Base-by-base conservation (phyloP, 2,888 invertebrate species). In the Phyllotreta striolata region DNA sequence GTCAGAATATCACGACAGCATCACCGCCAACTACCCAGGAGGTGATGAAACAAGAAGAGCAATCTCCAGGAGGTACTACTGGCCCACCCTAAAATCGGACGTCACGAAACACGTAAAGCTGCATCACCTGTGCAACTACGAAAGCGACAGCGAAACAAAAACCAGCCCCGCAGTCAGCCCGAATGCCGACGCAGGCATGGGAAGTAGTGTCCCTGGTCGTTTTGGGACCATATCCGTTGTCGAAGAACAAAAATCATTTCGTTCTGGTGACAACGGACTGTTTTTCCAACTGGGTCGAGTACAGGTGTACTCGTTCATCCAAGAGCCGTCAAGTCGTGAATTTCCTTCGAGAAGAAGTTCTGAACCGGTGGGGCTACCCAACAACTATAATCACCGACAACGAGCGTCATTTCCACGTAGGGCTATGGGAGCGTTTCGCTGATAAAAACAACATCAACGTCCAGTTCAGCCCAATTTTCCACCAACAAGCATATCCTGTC, bases 401-500 rank as follows among this genome's bases (percentile, higher is more conserved):
- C 51, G 9, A 37, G 47, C 3, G 34, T n/a, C 47, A 47, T 12
- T 44, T 44, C 14, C 7, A 13, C 44, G 7, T 1, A 24, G 24
- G 24, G 4, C 24, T 24, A 24, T 24, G 24, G 24, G 24, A 24
- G 4, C 24, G 24, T 24, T 24, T 24, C 24, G 24, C 4, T 4
- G 24, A 24, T 24, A 24, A 24, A 4, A 24, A 24, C 24, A 24
- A 24, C 24, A 24, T 24, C 24, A 24, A 24, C 4, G 4, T 24
- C 24, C 24, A 24, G 4, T 24, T 3, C 24, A 24, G 24, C 24
- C 62, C 72, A 0, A 66, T 64, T 0, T 73, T 72, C 39, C 73
- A 74, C 40, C 70, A 72, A 1, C 58, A 61, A n/a, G 72, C 71
- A 6, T 73, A 73, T 38, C 70, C 71, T 1, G 68, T 67, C 1